A percentile compares a stretch with the other conserved stretches of the same genome.
These are phyloP conservation scores for Schizopygopsis pylzovi DNA, from an alignment of 2,797 vertebrate species.

Conservation along the genomic window DNA sequence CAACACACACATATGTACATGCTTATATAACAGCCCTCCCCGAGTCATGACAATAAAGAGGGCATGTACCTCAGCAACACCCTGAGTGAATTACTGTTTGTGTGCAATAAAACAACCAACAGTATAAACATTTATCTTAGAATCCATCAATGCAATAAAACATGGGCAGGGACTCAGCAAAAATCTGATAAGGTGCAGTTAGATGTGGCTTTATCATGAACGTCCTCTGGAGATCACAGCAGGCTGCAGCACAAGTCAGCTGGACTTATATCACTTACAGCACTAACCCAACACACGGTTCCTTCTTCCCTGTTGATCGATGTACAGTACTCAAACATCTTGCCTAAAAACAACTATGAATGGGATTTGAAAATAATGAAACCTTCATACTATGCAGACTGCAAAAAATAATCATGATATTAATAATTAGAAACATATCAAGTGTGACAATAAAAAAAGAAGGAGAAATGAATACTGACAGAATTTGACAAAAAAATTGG, in stretches of 20 bases:
- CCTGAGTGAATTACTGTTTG: not conserved
- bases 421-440: not conserved
- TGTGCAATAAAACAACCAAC: conserved; percentile 21
- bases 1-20: conserved; percentile 27
- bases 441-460: not conserved
- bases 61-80: conserved; percentile 19
- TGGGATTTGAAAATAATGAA: not conserved
- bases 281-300: not conserved
- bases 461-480: too few species aligned
- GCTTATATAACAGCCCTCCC: conserved; percentile 19
- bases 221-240: too few species aligned
- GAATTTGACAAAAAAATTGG: not conserved
- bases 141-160: conserved; percentile 41
- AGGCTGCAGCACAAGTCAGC: not conserved
- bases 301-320: not conserved
- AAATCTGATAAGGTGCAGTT: conserved; percentile 20
- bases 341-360: not conserved
- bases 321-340: not conserved
- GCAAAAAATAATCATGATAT: not conserved
- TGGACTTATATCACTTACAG: not conserved
- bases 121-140: conserved; percentile 42
- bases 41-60: conserved; percentile 16
- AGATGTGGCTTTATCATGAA: not conserved
- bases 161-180: conserved; percentile 17
- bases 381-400: not conserved